A percentile compares a stretch with the other conserved stretches of the same genome.
These are phyloP conservation scores for Heterochromis multidens DNA, from an alignment of 2,113 vertebrate species.

Conservation along the genomic window DNA sequence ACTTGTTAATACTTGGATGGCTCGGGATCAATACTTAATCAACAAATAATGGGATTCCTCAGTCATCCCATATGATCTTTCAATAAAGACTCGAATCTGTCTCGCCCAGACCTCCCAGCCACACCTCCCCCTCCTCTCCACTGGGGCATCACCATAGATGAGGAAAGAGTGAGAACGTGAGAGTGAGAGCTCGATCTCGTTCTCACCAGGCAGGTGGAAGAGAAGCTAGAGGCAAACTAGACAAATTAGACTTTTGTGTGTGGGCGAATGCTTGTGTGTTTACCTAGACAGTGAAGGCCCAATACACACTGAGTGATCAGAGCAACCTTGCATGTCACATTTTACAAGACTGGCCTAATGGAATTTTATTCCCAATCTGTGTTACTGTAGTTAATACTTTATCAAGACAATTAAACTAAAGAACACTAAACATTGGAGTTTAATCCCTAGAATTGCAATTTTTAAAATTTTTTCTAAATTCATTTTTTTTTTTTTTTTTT, in stretches of 20 bases:
- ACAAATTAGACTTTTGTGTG: neutral
- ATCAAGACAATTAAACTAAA: neutral
- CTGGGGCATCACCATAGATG: neutral
- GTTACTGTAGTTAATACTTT: neutral
- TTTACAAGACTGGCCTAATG: neutral
- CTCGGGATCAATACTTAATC: conserved; percentile 99
- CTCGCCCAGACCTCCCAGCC: conserved; percentile 50
- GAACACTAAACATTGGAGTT: neutral
- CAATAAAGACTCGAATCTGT: conserved; percentile 98
- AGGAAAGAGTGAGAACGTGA: conserved; percentile 3
- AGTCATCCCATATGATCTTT: conserved; percentile 99
- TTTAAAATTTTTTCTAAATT: too few species aligned
- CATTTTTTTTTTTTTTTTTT: too few species aligned
- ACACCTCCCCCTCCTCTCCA: neutral
- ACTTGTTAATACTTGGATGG: conserved; percentile 96
- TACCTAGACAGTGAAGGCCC: neutral
- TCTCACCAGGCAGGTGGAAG: conserved; percentile 32
- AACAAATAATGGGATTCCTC: conserved; percentile 99
- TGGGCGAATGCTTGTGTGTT: neutral
- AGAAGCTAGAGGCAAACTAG: conserved; percentile 12
- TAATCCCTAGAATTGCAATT: neutral
- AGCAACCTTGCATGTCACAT: neutral
- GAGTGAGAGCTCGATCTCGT: conserved; percentile 19
- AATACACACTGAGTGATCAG: neutral
- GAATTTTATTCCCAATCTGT: neutral